Evolutionary conservation across 2,113 vertebrate species (phyloP), one percentile per base, ranked within the genome.

Genomic region (Hystrix cristata): DNA sequence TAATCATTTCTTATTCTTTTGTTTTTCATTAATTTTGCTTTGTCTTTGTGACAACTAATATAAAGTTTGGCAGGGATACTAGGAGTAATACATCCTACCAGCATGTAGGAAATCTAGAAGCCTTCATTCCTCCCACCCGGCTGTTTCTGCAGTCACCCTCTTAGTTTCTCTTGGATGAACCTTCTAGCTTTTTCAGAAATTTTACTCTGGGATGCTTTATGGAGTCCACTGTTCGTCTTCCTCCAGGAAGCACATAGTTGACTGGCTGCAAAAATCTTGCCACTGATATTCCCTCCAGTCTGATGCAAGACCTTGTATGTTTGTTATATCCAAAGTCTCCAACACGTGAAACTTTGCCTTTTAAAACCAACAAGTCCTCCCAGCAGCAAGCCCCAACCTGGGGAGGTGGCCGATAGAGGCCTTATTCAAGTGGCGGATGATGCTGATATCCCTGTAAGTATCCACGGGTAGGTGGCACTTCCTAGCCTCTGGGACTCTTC

Each of bases 1-100:
- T 48, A 59, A 80, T 91, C 43, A 43, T 95, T 83, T 89, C 72
- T 82, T 91, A 65, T 69, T 71, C 57, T 38, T 91, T 14, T 65
- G 10, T 53, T 43, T 90, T 87, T 57, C 65, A n/a, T 64, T 57
- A 48, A 53, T 76, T 95, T 91, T 71, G 2, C 29, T 38, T 90
- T 76, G 53, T 83, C 48, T 87, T 72, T n/a, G 21, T 80, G 55
- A 65, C 38, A 21, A 48, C 38, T 51, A 57, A 18, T 23, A 84
- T 71, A 78, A 46, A 67, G 31, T 16, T 94, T 53, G 21, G 59
- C 53, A 60, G 65, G 34, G 38, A 62, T 0, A 3, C 15, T 19
- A 29, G n/a, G 31, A 38, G 23, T 43, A 29, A 81, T 14, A 71
- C 80, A 6, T 18, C 10, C 3, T 43, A 2, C 9, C 15, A 53